Conservation (phyloP, 2,888 invertebrate genomes). For the Norana najaformis region DNA sequence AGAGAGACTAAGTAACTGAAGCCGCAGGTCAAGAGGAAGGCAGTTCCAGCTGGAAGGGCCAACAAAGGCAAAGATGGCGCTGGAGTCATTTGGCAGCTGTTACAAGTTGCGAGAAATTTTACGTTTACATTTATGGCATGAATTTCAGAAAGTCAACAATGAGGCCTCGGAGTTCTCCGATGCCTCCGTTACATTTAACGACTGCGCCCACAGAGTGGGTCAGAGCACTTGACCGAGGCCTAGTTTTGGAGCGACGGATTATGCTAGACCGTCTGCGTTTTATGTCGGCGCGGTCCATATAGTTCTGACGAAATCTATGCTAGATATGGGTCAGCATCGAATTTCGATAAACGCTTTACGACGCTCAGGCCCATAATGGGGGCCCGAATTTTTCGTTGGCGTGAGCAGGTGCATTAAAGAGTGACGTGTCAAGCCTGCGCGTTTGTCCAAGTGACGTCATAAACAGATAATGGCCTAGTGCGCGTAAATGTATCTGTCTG, state of each 20-base stretch:
- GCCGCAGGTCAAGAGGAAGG: too few species aligned
- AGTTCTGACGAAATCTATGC: conserved; percentile 22
- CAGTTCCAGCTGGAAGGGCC: too few species aligned
- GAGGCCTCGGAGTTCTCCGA: too few species aligned
- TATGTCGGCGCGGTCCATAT: background rate
- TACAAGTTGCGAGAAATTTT: background rate
- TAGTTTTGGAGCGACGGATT: background rate
- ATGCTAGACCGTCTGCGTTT: background rate
- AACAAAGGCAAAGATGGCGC: too few species aligned
- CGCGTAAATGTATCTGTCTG: background rate
- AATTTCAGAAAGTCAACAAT: background rate
- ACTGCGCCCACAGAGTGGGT: conserved; percentile 6
- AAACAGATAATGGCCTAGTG: background rate
- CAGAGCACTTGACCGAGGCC: background rate
- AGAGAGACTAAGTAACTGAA: too few species aligned
- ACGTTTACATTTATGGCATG: background rate
- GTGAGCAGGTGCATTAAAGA: background rate
- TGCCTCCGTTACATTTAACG: background rate
- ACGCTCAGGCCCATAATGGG: background rate
- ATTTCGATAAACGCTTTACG: conserved; percentile 13
- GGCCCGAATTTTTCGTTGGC: background rate
- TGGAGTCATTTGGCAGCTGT: background rate
- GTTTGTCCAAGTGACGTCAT: background rate
- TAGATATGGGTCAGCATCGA: conserved; percentile 13
- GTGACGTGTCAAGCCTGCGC: background rate